Conservation (phyloP, 2,797 vertebrate species). For the Arctocebus calabarensis region DNA sequence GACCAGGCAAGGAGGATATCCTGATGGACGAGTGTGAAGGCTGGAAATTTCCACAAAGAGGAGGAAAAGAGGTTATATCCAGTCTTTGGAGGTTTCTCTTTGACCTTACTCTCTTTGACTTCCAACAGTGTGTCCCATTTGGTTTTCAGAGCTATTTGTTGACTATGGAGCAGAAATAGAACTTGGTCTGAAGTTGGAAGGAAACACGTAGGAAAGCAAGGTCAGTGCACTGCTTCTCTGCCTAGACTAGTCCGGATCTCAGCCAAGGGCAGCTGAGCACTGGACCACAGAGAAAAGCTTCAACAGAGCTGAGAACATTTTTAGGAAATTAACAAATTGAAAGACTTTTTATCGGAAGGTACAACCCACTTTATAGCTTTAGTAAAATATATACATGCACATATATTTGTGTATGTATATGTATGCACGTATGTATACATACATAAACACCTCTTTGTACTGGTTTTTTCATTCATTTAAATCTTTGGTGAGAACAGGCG, state of each 20-base stretch:
- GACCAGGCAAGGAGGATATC: constrained; percentile 74
- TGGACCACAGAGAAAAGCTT: background rate
- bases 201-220: constrained; percentile 71
- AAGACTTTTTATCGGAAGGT: background rate
- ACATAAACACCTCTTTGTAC: background rate
- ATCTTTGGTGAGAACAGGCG: background rate
- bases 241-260: constrained; percentile 36
- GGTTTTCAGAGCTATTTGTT: constrained; percentile 69
- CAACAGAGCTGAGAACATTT: background rate
- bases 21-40: constrained; percentile 66
- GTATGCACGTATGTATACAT: too few species aligned
- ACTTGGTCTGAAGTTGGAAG: constrained; percentile 54
- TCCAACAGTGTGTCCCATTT: constrained; percentile 53
- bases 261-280: constrained; percentile 40
- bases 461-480: constrained; percentile 15
- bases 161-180: constrained; percentile 64
- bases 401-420: background rate
- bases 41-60: constrained; percentile 64
- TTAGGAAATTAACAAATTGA: background rate
- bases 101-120: background rate
- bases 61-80: background rate
- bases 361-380: background rate
- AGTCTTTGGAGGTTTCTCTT: background rate
- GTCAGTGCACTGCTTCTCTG: constrained; percentile 62
- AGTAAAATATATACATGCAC: background rate